Conservation (phyloP, 2,888 invertebrate species). For the Eristalinus aeneus region DNA sequence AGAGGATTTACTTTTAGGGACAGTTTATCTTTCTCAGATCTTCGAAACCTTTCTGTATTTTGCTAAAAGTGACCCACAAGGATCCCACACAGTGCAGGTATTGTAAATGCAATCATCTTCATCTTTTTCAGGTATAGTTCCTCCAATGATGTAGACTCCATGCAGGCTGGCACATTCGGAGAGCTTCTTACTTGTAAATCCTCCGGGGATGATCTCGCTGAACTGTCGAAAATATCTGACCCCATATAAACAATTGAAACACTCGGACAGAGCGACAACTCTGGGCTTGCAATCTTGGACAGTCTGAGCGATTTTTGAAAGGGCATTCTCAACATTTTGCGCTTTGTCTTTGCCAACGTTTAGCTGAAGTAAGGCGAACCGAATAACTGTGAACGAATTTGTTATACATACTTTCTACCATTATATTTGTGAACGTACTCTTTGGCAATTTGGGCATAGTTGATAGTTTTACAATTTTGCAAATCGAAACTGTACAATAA, state of each 20-base stretch:
- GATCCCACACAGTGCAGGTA: conserved; percentile 93
- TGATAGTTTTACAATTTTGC: too few relatives aligned
- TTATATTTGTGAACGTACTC: background rate
- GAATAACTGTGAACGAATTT: conserved; percentile 74
- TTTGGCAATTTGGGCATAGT: background rate
- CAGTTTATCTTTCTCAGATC: background rate
- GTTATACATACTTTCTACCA: background rate
- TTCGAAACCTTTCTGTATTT: conserved; percentile 89
- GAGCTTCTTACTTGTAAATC: conserved; percentile 87
- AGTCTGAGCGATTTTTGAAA: conserved; percentile 87
- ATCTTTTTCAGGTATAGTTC: conserved; percentile 92
- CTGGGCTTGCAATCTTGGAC: conserved; percentile 84
- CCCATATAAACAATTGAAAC: conserved; percentile 97
- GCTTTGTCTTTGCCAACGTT: conserved; percentile 88
- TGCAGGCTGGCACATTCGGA: conserved; percentile 89
- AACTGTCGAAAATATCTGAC: conserved; percentile 91
- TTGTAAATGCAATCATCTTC: conserved; percentile 86
- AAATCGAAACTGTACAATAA: too few relatives aligned
- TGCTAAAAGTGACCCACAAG: conserved; percentile 88
- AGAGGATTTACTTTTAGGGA: background rate
- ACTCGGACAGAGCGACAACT: conserved; percentile 89
- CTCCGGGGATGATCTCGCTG: conserved; percentile 91
- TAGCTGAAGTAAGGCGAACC: conserved; percentile 91
- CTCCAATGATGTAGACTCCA: conserved; percentile 91
- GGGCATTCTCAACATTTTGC: conserved; percentile 88